phyloP scores from a whole-genome alignment of 64 coral and sea anemone genomes.

The Montipora capricornis region DNA sequence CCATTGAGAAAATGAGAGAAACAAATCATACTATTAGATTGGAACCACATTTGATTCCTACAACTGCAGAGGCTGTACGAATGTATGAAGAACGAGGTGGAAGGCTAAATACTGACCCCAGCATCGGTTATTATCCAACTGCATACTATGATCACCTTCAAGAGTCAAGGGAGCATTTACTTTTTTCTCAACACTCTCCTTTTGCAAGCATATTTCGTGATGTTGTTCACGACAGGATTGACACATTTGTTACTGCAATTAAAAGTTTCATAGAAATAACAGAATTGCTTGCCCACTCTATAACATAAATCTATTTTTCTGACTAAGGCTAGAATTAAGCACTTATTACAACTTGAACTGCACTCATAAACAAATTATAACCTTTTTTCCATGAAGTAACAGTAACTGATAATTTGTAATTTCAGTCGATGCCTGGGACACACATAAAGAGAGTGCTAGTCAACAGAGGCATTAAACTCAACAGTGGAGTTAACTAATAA shows the following conservation, averaged over 20 bases:
- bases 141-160: slow-evolving; percentile 16
- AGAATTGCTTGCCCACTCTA: not conserved
- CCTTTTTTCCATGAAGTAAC: not conserved
- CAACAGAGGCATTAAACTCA: not conserved
- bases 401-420: not conserved
- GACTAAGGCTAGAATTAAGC: no score
- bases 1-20: slow-evolving; percentile 26
- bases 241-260: not conserved
- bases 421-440: not conserved
- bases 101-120: slow-evolving; percentile 28
- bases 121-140: slow-evolving; percentile 53
- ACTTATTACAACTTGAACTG: not conserved
- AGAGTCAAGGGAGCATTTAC: slow-evolving; percentile 37
- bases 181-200: not conserved
- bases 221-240: not conserved
- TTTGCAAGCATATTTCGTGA: slow-evolving; percentile 28
- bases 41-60: slow-evolving; percentile 34
- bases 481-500: no score
- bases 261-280: not conserved
- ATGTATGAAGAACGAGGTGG: slow-evolving; percentile 64
- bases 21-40: slow-evolving; percentile 2
- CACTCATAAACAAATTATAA: not conserved
- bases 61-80: slow-evolving; percentile 38
- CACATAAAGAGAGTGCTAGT: no score
- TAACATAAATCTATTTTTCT: not conserved